These are phyloP conservation scores for Globicephala melas DNA, from an alignment of 2,113 vertebrate genomes.

Conservation along the genomic window DNA sequence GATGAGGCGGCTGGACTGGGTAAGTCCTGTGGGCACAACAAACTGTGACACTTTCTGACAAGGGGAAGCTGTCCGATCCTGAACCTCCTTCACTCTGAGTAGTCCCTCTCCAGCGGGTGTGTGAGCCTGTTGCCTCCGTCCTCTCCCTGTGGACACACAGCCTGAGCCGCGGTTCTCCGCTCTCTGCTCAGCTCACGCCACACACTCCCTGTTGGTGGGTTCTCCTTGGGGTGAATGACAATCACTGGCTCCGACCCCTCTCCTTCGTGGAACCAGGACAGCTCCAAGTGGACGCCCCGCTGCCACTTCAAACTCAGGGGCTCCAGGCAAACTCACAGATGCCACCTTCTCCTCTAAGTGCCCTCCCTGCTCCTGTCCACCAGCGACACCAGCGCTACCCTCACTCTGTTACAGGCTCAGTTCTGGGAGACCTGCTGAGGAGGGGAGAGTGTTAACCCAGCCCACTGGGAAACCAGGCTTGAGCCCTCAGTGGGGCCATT, in stretches of 20 bases:
- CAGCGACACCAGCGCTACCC: background rate
- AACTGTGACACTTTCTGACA: background rate
- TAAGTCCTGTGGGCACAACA: accelerated
- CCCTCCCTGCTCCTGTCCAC: background rate
- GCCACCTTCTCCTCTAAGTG: background rate
- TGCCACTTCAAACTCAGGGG: background rate
- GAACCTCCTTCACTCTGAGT: accelerated
- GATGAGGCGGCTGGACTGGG: background rate
- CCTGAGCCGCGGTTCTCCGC: background rate
- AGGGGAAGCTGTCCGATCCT: accelerated
- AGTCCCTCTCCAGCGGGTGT: accelerated
- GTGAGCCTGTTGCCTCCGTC: accelerated
- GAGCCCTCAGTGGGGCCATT: background rate
- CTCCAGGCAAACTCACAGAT: background rate
- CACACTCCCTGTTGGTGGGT: too few species aligned
- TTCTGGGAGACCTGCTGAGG: background rate
- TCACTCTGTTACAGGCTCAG: background rate
- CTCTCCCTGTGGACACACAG: accelerated
- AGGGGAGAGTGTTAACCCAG: background rate
- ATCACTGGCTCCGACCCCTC: background rate
- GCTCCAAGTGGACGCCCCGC: background rate
- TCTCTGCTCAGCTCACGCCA: background rate
- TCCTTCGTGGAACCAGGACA: background rate
- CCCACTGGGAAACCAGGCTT: background rate
- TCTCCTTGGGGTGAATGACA: too few species aligned